These are phyloP conservation scores for Scaptomyza graminum DNA, from an alignment of 1,140 invertebrate genomes.

Conservation along the genomic window DNA sequence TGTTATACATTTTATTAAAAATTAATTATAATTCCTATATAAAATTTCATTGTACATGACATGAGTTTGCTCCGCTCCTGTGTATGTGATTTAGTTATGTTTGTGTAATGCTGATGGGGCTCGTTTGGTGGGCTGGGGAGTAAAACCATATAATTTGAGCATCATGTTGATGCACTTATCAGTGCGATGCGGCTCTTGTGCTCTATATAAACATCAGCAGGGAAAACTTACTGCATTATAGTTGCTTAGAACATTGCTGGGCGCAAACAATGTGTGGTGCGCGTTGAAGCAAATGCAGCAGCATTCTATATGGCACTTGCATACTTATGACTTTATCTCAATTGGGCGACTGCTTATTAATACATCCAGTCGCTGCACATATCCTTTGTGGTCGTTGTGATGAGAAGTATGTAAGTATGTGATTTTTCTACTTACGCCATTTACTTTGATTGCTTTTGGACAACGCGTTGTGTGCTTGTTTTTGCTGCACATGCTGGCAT, in stretches of 20 bases:
- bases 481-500: slow-evolving; percentile 39
- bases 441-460: slow-evolving; percentile 70
- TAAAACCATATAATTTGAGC: slow-evolving; percentile 76
- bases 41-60: background rate
- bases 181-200: slow-evolving; percentile 51
- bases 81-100: background rate
- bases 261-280: slow-evolving; percentile 12
- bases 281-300: slow-evolving; percentile 13
- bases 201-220: slow-evolving; percentile 75
- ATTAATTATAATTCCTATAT: background rate
- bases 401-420: slow-evolving; percentile 21
- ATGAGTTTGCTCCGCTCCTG: slow-evolving; percentile 30
- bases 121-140: slow-evolving; percentile 43
- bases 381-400: slow-evolving; percentile 10
- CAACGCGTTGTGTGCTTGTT: slow-evolving; percentile 76
- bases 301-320: slow-evolving; percentile 52
- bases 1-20: too few relatives aligned
- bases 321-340: slow-evolving; percentile 40
- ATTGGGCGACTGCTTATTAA: slow-evolving; percentile 65
- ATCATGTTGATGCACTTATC: slow-evolving; percentile 79
- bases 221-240: slow-evolving; percentile 52
- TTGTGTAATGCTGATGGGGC: slow-evolving; percentile 71
- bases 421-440: slow-evolving; percentile 47
- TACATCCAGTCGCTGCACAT: slow-evolving; percentile 43
- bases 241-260: slow-evolving; percentile 17